A percentile compares a stretch with the other conserved stretches of the same genome.
Conservation (phyloP, 2,113 vertebrate species). For the Gila orcuttii region DNA sequence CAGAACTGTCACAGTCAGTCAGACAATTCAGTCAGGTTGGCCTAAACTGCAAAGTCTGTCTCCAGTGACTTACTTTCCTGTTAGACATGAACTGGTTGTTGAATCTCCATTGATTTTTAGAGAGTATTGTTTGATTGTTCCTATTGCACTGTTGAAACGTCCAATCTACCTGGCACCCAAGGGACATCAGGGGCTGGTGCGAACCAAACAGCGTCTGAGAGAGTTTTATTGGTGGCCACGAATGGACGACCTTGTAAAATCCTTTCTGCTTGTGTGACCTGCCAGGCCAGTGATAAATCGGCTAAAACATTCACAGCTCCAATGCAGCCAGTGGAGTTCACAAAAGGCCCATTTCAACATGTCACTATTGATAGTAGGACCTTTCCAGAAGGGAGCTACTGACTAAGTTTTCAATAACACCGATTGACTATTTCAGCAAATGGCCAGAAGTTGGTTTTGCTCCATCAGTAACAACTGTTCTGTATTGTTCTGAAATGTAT, state of each 20-base stretch:
- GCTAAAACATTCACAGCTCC: neutral
- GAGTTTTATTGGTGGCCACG: neutral
- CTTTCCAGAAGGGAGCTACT: too few relatives aligned
- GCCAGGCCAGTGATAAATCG: too few relatives aligned
- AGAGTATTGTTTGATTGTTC: neutral
- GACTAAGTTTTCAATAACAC: too few relatives aligned
- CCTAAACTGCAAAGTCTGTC: slow-evolving; percentile 29
- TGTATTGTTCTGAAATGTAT: too few relatives aligned
- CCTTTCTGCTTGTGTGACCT: neutral
- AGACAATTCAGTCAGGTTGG: neutral
- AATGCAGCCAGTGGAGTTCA: too few relatives aligned
- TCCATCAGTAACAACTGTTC: too few relatives aligned
- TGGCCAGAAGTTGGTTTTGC: too few relatives aligned
- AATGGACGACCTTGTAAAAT: neutral
- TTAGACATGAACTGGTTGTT: neutral
- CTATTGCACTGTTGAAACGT: neutral
- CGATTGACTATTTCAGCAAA: too few relatives aligned
- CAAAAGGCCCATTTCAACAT: too few relatives aligned
- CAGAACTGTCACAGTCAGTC: neutral
- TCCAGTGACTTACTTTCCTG: neutral
- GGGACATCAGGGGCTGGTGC: neutral
- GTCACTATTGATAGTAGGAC: too few relatives aligned
- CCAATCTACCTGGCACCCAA: neutral
- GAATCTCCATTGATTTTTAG: neutral
- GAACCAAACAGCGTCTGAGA: neutral